A percentile compares a stretch with the other conserved stretches of the same genome.
Conservation (phyloP, 2,113 vertebrate genomes). For the Fulmarus glacialis region DNA sequence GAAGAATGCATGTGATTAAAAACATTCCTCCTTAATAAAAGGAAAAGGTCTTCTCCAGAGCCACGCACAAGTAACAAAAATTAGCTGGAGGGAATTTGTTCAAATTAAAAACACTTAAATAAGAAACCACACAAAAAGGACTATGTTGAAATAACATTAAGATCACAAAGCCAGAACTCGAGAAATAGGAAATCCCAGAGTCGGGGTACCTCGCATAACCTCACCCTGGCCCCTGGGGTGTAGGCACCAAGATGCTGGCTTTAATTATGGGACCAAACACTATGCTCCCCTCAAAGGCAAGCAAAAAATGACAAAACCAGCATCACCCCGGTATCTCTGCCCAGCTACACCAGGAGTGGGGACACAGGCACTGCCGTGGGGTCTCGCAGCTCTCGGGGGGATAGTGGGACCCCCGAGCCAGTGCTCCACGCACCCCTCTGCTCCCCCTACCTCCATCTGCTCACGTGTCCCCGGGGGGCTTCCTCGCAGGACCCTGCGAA, state of each 20-base stretch:
- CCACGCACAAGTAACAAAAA: not conserved
- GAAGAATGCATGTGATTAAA: not conserved
- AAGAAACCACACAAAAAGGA: slow-evolving; percentile 42
- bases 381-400: not conserved
- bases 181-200: slow-evolving; percentile 32
- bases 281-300: fast-evolving
- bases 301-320: not conserved
- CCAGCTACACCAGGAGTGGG: not conserved
- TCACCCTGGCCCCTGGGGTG: not conserved
- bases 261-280: not conserved
- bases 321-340: not conserved
- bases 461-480: fast-evolving
- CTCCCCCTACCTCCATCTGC: not conserved
- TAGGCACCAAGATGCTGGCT: not conserved
- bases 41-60: not conserved
- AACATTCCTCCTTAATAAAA: not conserved
- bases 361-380: fast-evolving
- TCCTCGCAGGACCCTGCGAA: not conserved
- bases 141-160: not conserved
- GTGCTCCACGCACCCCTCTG: fast-evolving
- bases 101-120: slow-evolving; percentile 38
- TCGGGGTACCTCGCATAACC: not conserved
- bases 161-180: not conserved
- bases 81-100: slow-evolving; percentile 14
- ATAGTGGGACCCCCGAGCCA: fast-evolving